Conservation (phyloP, 2,113 vertebrate species). For the Equus przewalskii region DNA sequence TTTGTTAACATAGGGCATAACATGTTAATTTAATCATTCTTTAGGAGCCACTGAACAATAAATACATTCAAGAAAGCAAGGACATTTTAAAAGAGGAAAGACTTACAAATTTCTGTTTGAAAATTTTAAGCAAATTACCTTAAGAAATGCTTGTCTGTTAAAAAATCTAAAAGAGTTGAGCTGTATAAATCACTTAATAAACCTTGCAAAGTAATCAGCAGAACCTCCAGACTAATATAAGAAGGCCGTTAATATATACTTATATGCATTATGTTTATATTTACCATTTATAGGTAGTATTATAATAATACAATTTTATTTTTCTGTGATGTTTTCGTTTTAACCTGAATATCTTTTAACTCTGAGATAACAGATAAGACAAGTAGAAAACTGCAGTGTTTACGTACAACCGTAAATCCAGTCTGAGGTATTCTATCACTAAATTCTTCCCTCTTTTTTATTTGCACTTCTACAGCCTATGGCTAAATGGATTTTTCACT, state of each 20-base stretch:
- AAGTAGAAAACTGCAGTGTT: background rate
- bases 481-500: background rate
- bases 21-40: background rate
- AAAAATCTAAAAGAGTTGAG: background rate
- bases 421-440: background rate
- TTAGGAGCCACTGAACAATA: background rate
- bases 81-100: background rate
- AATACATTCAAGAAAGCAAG: conserved; percentile 10
- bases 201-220: conserved; percentile 12
- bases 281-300: background rate
- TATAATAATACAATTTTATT: background rate
- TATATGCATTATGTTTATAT: background rate
- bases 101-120: conserved; percentile 59
- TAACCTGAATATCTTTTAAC: background rate
- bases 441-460: conserved; percentile 25
- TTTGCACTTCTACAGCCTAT: background rate
- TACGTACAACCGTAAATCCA: background rate
- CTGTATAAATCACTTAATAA: background rate
- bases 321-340: conserved; percentile 39
- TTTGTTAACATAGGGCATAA: background rate
- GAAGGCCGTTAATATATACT: background rate
- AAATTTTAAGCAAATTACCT: conserved; percentile 47
- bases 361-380: background rate
- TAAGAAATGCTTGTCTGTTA: background rate
- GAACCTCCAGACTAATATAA: background rate